Percentiles rank a stretch among this genome's conserved stretches.
These are phyloP conservation scores for Rotaria socialis DNA, from an alignment of 2,888 invertebrate species.

Conservation along the genomic window DNA sequence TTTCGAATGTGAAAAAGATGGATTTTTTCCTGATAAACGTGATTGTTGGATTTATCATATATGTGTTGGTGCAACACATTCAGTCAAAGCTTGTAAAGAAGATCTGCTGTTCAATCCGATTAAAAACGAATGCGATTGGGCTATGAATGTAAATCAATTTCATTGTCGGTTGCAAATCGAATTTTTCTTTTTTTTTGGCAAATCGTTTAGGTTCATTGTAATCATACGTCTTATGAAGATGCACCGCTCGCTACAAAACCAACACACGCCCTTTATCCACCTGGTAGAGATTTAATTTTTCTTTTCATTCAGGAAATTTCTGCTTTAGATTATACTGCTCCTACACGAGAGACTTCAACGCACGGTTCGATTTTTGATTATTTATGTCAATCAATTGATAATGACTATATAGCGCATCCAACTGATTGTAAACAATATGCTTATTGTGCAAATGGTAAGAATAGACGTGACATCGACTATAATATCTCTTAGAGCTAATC, in stretches of 20 bases:
- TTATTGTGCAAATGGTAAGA: slow-evolving; percentile 46
- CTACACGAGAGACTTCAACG: background rate
- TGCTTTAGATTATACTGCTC: background rate
- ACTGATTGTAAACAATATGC: slow-evolving; percentile 44
- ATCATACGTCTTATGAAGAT: background rate
- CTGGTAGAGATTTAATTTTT: background rate
- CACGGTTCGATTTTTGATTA: background rate
- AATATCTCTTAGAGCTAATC: background rate
- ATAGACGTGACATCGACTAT: background rate
- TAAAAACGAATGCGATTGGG: slow-evolving; percentile 45
- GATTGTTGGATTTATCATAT: slow-evolving; percentile 47
- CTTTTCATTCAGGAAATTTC: too few species aligned
- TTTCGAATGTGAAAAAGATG: slow-evolving; percentile 46
- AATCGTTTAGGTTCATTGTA: background rate
- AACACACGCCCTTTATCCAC: background rate
- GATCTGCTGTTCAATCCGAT: slow-evolving; percentile 44
- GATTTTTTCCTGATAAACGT: slow-evolving; percentile 44
- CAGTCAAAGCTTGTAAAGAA: slow-evolving; percentile 46
- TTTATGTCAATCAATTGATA: slow-evolving; percentile 38
- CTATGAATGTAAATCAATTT: slow-evolving; percentile 39
- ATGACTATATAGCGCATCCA: slow-evolving; percentile 43
- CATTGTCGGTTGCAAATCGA: background rate
- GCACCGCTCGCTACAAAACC: background rate
- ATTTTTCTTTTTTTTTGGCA: too few species aligned
- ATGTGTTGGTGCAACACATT: slow-evolving; percentile 42